Base-by-base conservation (phyloP, 2,113 vertebrate species). In the Columba janthina region DNA sequence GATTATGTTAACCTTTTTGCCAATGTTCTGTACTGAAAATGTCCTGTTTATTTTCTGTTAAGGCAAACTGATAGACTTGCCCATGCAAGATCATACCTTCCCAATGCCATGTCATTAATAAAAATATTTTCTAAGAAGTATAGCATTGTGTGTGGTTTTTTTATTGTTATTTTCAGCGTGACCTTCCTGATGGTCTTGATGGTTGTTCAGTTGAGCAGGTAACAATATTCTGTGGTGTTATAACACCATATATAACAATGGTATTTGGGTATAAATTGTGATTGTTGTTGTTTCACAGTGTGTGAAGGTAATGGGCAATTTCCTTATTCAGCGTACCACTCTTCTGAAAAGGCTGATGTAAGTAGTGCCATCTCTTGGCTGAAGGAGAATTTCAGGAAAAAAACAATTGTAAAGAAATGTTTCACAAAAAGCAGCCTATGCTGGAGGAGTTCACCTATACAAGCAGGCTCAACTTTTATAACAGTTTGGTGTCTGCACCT, bases 281-380 rank as follows among this genome's bases (percentile, higher is more conserved):
- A 18, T 28, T 61, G 1, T 7, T 54, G 5, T 21, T 85, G 40
- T 54, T 75, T 29, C 12, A 34, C 0, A 0, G 29, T 46, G 16
- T 44, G 10, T 31, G 44, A 40, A 54, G 48, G 15, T 24, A 26
- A 10, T 42, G 42, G 22, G 42, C 7, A 24, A 58, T 46, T 83
- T 44, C 54, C 4, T 11, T 69, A 8, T n/a, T 75, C 22, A 51
- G 38, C 18, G 38, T 21, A 50, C 18, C 2, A 1, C 51, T 58
- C 5, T 62, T 80, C 64, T 84, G 51, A 25, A 62, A 62, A 72
- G 38, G 38, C 26, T 0, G 1, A 3, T 18, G 2, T 11, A 29
- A 46, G 25, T 71, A 46, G 31, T 1, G 1, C 7, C 9, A 10
- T 50, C 20, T 69, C 2, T 2, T 34, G 53, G 46, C 53, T 78